Conservation (phyloP, 1,140 invertebrate genomes). For the Ceratoteleas bidentatus region DNA sequence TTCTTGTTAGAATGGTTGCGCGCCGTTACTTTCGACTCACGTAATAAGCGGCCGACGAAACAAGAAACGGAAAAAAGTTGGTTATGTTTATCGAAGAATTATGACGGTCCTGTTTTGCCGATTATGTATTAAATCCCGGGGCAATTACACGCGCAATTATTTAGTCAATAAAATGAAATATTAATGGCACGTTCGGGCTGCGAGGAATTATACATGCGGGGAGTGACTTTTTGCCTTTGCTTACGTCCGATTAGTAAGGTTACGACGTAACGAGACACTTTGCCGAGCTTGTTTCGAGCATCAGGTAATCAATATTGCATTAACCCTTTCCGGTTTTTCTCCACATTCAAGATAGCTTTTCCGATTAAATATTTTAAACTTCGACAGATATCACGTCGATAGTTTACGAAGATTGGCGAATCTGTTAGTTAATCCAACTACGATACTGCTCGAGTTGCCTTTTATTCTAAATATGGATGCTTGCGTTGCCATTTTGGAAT, state of each 20-base stretch:
- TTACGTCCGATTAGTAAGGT: slow-evolving; percentile 63
- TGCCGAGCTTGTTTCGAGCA: slow-evolving; percentile 45
- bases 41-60: slow-evolving; percentile 35
- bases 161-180: slow-evolving; percentile 67
- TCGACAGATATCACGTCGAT: slow-evolving; percentile 25
- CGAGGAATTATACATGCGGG: slow-evolving; percentile 55
- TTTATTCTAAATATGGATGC: no score
- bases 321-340: slow-evolving; percentile 59
- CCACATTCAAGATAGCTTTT: slow-evolving; percentile 34
- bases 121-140: slow-evolving; percentile 57
- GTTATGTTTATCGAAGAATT: slow-evolving; percentile 56
- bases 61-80: slow-evolving; percentile 39
- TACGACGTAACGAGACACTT: slow-evolving; percentile 62
- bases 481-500: no score
- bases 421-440: slow-evolving; percentile 26
- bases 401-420: slow-evolving; percentile 29
- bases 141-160: slow-evolving; percentile 62
- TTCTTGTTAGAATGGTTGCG: slow-evolving; percentile 35
- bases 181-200: slow-evolving; percentile 59
- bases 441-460: background rate
- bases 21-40: slow-evolving; percentile 45
- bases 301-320: slow-evolving; percentile 62
- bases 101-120: slow-evolving; percentile 47
- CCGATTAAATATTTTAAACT: slow-evolving; percentile 47
- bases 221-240: slow-evolving; percentile 56